Conservation (phyloP, 2,113 vertebrate species). For the Cynoglossus semilaevis region DNA sequence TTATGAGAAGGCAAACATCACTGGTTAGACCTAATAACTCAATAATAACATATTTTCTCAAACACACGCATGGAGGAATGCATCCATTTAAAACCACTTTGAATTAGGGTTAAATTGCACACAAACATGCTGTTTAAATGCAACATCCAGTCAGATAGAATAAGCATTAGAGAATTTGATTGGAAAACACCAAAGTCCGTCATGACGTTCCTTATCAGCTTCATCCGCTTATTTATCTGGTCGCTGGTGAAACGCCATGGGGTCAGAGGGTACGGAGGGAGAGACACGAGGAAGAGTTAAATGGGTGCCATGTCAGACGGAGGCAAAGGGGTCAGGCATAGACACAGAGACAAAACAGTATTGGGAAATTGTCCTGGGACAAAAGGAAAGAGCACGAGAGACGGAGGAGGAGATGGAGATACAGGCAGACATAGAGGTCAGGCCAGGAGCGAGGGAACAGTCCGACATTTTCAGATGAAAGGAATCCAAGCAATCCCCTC, state of each 20-base stretch:
- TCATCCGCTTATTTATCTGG: conserved; percentile 30
- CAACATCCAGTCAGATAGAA: conserved; percentile 44
- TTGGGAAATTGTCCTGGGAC: conserved; percentile 10
- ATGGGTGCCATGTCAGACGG: conserved; percentile 66
- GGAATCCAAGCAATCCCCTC: conserved; percentile 75
- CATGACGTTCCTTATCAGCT: conserved; percentile 28
- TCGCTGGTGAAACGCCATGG: conserved; percentile 70
- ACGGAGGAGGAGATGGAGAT: conserved; percentile 54
- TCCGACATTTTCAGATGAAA: conserved; percentile 85
- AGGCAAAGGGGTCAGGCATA: conserved; percentile 44
- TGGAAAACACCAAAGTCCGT: conserved; percentile 37
- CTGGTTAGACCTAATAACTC: conserved; percentile 47
- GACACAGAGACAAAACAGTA: conserved; percentile 10
- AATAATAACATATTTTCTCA: conserved; percentile 44
- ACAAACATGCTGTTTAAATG: conserved; percentile 8
- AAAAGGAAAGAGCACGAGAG: conserved; percentile 1
- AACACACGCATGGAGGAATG: conserved; percentile 60
- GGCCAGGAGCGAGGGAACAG: conserved; percentile 78
- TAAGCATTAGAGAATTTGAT: conserved; percentile 41
- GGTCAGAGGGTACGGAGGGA: conserved; percentile 27
- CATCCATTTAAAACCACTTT: conserved; percentile 31
- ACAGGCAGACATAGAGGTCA: conserved; percentile 82
- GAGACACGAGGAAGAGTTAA: conserved; percentile 39
- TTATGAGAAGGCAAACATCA: conserved; percentile 68
- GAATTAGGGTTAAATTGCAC: conserved; percentile 12